Evolutionary conservation across 2,113 vertebrate genomes (phyloP).

Genomic region (Nipponia nippon): DNA sequence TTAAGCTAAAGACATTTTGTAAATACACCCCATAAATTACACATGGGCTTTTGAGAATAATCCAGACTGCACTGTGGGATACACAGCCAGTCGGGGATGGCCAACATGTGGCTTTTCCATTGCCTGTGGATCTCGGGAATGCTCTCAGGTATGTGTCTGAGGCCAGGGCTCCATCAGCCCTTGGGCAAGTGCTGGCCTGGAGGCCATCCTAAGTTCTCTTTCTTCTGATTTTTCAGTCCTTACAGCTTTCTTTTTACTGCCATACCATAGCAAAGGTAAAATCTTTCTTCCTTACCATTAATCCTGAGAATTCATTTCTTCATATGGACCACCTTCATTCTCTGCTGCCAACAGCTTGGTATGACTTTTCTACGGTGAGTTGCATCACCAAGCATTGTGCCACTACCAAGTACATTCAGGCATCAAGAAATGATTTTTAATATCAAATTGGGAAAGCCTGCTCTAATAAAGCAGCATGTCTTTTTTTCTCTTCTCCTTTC

Average conservation of each 20-base stretch:
- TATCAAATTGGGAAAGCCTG: background rate
- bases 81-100: background rate
- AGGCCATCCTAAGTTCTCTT: background rate
- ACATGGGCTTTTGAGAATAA: background rate
- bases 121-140: background rate
- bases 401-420: background rate
- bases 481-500: background rate
- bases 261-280: background rate
- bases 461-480: background rate
- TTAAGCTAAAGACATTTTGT: background rate
- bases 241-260: background rate
- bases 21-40: constrained; percentile 25
- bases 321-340: background rate
- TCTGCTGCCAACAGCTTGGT: background rate
- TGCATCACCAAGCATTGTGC: background rate
- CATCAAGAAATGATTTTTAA: background rate
- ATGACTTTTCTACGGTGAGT: background rate
- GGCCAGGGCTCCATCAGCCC: background rate
- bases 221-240: background rate
- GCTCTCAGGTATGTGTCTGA: constrained; percentile 5
- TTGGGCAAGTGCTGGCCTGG: background rate
- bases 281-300: background rate
- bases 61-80: background rate
- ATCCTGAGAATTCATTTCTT: background rate
- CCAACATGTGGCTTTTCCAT: constrained; percentile 16